phyloP scores from a whole-genome alignment of 2,888 invertebrate species.

The Ethmia dodecea region DNA sequence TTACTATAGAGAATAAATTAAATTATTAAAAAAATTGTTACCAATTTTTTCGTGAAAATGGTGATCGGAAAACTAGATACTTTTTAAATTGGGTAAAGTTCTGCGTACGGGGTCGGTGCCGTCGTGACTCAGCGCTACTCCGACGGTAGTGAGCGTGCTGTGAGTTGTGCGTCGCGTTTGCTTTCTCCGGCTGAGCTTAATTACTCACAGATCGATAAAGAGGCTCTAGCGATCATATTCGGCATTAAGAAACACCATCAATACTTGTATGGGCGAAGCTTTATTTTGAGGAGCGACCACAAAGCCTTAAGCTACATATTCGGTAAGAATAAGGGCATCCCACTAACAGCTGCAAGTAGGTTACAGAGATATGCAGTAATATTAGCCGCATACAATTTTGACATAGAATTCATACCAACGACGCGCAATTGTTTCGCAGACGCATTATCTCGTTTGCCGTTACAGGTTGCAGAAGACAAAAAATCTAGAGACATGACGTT shows the following conservation, averaged over 20 bases:
- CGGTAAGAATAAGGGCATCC: constrained; percentile 6
- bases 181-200: constrained; percentile 3
- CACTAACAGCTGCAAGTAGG: constrained; percentile 6
- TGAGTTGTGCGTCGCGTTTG: constrained; percentile 7
- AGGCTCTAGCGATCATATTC: constrained; percentile 8
- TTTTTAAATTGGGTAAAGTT: too few relatives aligned
- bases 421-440: constrained; percentile 4
- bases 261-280: constrained; percentile 9
- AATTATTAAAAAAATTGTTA: too few relatives aligned
- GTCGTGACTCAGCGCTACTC: neutral
- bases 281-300: constrained; percentile 7
- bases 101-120: neutral
- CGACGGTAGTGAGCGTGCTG: constrained; percentile 1
- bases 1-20: too few relatives aligned
- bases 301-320: constrained; percentile 9
- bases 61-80: too few relatives aligned
- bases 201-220: neutral
- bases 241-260: constrained; percentile 8
- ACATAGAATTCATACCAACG: constrained; percentile 6
- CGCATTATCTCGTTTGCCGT: neutral
- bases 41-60: too few relatives aligned
- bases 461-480: too few relatives aligned
- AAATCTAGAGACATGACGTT: too few relatives aligned
- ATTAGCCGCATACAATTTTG: constrained; percentile 7
- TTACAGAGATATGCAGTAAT: constrained; percentile 12